These are phyloP conservation scores for Muscina levida DNA, from an alignment of 2,888 invertebrate genomes.

Conservation along the genomic window DNA sequence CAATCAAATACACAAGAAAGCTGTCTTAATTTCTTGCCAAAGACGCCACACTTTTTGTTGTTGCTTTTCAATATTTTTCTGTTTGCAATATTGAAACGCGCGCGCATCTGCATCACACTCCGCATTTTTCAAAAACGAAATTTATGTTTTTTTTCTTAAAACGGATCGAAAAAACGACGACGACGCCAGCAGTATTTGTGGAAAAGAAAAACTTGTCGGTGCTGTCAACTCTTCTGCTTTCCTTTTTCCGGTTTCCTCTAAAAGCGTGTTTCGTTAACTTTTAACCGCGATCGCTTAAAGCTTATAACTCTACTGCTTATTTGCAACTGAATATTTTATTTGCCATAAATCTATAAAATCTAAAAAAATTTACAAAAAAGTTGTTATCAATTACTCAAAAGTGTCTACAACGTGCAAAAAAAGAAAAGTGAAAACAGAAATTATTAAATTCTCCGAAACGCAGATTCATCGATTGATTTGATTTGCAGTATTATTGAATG, in stretches of 20 bases:
- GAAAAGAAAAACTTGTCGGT: background rate
- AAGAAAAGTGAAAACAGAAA: background rate
- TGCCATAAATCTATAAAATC: too few relatives aligned
- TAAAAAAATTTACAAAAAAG: too few relatives aligned
- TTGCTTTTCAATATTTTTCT: slow-evolving; percentile 27
- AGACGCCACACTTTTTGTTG: background rate
- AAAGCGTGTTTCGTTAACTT: slow-evolving; percentile 5
- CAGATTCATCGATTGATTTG: background rate
- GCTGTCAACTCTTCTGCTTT: background rate
- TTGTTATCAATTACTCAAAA: too few relatives aligned
- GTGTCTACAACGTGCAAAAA: too few relatives aligned
- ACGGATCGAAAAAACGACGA: background rate
- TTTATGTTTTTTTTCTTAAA: slow-evolving; percentile 6
- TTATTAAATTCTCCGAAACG: background rate
- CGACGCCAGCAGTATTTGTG: background rate
- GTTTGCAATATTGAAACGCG: slow-evolving; percentile 12
- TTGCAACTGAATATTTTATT: slow-evolving; percentile 8
- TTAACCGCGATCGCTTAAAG: background rate
- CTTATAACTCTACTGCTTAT: too few relatives aligned
- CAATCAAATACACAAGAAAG: background rate
- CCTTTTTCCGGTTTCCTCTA: slow-evolving; percentile 14
- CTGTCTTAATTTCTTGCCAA: background rate
- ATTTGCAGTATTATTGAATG: too few relatives aligned
- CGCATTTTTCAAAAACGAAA: too few relatives aligned
- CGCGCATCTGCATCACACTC: slow-evolving; percentile 44